phyloP scores from a whole-genome alignment of 2,113 vertebrate genomes.

The Myrmecophaga tridactyla region DNA sequence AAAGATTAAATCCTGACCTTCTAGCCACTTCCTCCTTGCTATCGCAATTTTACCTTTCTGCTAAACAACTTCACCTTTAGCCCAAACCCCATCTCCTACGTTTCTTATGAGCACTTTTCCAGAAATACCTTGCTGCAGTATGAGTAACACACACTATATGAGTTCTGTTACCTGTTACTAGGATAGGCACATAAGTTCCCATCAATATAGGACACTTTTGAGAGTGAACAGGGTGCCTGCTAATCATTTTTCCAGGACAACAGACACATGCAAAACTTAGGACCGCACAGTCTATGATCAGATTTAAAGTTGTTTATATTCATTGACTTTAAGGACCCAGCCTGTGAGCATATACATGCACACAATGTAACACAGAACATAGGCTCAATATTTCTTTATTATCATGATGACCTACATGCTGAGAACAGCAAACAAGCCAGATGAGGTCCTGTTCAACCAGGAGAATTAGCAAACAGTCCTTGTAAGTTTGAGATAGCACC shows the following conservation, averaged over 20 bases:
- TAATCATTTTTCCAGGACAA: not conserved
- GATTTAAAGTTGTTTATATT: too few species aligned
- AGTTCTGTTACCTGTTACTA: not conserved
- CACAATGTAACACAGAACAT: too few species aligned
- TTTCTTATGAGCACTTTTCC: too few species aligned
- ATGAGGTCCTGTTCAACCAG: not conserved
- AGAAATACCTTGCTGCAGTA: accelerated
- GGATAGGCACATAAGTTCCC: not conserved
- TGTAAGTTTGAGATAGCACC: slow-evolving; percentile 31
- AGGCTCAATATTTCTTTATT: not conserved
- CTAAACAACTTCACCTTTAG: accelerated
- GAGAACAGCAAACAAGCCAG: not conserved
- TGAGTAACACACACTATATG: not conserved
- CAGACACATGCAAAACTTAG: not conserved
- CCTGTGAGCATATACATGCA: accelerated
- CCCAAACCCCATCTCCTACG: too few species aligned
- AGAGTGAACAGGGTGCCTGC: accelerated
- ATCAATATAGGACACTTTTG: too few species aligned
- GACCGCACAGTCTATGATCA: too few species aligned
- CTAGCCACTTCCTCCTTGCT: too few species aligned
- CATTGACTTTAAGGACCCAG: not conserved
- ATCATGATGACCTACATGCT: too few species aligned
- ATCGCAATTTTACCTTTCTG: too few species aligned
- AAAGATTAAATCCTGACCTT: too few species aligned
- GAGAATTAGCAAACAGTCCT: not conserved